Conservation (phyloP, 2,113 vertebrate genomes). For the Marcusenius ussheri region DNA sequence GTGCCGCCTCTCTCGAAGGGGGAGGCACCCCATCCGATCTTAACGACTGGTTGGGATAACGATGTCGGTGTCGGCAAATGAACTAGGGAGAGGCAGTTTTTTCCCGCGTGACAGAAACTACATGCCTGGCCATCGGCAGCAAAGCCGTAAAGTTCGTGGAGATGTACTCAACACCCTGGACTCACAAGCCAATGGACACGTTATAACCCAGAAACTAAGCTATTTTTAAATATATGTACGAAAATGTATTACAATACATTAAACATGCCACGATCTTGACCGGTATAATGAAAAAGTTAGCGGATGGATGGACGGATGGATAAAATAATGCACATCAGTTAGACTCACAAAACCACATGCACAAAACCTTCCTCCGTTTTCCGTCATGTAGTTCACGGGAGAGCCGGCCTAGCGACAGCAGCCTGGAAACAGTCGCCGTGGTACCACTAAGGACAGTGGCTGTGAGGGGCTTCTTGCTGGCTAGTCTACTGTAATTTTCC, state of each 20-base stretch:
- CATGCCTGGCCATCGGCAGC: background rate
- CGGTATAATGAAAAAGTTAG: background rate
- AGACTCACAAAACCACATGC: background rate
- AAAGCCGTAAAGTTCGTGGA: background rate
- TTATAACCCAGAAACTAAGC: background rate
- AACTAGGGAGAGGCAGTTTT: background rate
- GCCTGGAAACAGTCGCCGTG: constrained; percentile 35
- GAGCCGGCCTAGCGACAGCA: constrained; percentile 42
- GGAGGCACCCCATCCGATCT: background rate
- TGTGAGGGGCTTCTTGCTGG: constrained; percentile 39
- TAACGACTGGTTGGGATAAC: background rate
- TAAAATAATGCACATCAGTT: background rate
- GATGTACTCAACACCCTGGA: background rate
- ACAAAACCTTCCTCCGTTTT: background rate
- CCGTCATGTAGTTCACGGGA: background rate
- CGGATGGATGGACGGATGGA: background rate
- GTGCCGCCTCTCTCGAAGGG: background rate
- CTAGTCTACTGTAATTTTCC: constrained; percentile 60
- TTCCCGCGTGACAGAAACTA: background rate
- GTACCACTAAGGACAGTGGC: constrained; percentile 41
- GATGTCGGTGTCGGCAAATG: background rate
- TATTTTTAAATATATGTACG: background rate
- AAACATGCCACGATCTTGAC: background rate
- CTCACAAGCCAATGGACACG: background rate
- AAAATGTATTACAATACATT: background rate